phyloP scores from a whole-genome alignment of 2,888 invertebrate genomes.

The Sminthurides aquaticus region DNA sequence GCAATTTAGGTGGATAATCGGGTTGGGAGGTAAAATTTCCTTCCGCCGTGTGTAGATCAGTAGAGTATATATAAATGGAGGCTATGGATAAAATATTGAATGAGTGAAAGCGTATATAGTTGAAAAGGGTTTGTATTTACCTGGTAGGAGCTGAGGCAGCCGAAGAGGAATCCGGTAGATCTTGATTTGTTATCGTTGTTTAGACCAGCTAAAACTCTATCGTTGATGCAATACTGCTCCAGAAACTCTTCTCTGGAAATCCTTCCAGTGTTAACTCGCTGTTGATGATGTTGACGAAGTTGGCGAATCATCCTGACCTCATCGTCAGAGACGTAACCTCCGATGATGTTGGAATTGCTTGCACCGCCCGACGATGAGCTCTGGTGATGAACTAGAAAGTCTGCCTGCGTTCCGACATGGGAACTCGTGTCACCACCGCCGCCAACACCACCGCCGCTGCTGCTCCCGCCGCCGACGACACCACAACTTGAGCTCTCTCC shows the following conservation, averaged over 20 bases:
- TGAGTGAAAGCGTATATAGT: background rate
- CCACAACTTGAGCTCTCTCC: background rate
- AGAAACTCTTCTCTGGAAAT: conserved; percentile 85
- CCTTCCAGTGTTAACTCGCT: conserved; percentile 43
- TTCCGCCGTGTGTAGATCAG: no score
- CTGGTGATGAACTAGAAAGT: conserved; percentile 3
- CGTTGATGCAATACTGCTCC: conserved; percentile 90
- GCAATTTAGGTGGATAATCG: no score
- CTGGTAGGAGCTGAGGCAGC: conserved; percentile 62
- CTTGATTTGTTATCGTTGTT: conserved; percentile 53
- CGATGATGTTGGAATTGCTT: conserved; percentile 18
- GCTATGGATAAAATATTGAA: background rate
- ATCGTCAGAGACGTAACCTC: conserved; percentile 33
- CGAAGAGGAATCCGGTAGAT: conserved; percentile 61
- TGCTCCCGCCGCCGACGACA: conserved; percentile 3
- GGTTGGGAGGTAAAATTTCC: background rate
- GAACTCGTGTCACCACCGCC: conserved; percentile 13
- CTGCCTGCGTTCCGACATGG: conserved; percentile 19
- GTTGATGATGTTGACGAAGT: background rate
- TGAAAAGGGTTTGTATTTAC: conserved; percentile 34
- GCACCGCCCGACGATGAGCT: conserved; percentile 4
- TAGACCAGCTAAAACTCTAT: conserved; percentile 75
- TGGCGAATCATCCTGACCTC: conserved; percentile 26
- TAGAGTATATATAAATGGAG: background rate
- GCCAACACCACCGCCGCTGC: background rate